These are phyloP conservation scores for Lathamus discolor DNA, from an alignment of 2,113 vertebrate species.

Conservation along the genomic window DNA sequence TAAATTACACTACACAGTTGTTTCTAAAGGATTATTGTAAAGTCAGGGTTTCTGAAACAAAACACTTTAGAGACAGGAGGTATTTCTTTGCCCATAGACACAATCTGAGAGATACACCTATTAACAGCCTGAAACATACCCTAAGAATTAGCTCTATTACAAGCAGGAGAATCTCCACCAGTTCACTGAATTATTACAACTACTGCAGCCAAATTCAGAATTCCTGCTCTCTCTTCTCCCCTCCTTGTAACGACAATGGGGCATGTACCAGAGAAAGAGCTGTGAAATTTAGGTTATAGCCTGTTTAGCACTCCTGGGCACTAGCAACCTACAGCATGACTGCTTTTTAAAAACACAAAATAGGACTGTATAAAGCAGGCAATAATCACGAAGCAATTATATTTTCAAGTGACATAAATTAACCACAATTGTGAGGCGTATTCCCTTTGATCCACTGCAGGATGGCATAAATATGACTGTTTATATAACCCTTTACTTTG, in stretches of 20 bases:
- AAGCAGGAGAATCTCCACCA: neutral
- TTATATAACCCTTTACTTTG: constrained; percentile 53
- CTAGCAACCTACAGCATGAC: neutral
- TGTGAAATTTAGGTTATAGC: neutral
- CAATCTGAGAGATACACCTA: neutral
- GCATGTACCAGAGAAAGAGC: neutral
- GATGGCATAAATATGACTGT: constrained; percentile 47
- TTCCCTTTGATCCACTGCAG: constrained; percentile 51
- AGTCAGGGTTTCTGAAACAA: constrained; percentile 8
- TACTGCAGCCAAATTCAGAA: neutral
- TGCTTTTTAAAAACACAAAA: neutral
- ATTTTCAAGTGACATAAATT: constrained; percentile 61
- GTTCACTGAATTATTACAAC: neutral
- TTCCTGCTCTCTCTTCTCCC: neutral
- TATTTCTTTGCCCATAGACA: neutral
- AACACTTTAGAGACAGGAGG: neutral
- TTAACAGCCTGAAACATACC: neutral
- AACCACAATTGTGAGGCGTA: constrained; percentile 48
- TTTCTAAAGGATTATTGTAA: neutral
- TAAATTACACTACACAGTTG: neutral
- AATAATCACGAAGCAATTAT: constrained; percentile 32
- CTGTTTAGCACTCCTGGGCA: neutral
- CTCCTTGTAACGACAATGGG: neutral
- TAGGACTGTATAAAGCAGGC: neutral
- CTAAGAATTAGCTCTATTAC: neutral